These are phyloP conservation scores for Tortricodes alternella DNA, from an alignment of 2,888 invertebrate genomes.

Conservation along the genomic window DNA sequence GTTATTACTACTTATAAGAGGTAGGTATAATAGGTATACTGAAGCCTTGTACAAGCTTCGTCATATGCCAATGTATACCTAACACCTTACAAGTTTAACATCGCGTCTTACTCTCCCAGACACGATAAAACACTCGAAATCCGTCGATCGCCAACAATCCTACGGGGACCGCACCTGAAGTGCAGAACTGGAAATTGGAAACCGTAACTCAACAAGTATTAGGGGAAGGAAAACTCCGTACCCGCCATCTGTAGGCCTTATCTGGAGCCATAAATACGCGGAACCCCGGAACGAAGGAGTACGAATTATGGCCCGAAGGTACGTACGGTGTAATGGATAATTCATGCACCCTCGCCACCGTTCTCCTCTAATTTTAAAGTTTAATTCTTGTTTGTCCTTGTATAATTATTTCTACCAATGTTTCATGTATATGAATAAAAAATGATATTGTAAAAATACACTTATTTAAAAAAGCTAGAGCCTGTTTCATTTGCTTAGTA, in stretches of 20 bases:
- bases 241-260: conserved; percentile 79
- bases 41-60: too few relatives aligned
- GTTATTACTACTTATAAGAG: too few relatives aligned
- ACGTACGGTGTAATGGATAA: conserved; percentile 74
- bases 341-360: conserved; percentile 75
- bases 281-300: conserved; percentile 68
- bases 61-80: too few relatives aligned
- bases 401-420: conserved; percentile 61
- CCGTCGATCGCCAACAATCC: conserved; percentile 42
- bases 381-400: conserved; percentile 51
- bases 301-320: conserved; percentile 74
- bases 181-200: conserved; percentile 77
- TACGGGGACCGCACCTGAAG: conserved; percentile 66
- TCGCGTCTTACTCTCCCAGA: conserved; percentile 8
- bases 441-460: background rate
- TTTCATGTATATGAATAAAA: conserved; percentile 18
- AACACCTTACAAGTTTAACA: background rate
- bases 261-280: conserved; percentile 76
- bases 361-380: conserved; percentile 65
- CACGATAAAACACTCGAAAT: conserved; percentile 27
- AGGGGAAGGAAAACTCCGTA: conserved; percentile 77
- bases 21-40: too few relatives aligned
- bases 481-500: too few relatives aligned
- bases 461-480: too few relatives aligned
- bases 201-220: conserved; percentile 81